phyloP scores from a whole-genome alignment of 2,888 invertebrate species.

The Orchesella flavescens region DNA sequence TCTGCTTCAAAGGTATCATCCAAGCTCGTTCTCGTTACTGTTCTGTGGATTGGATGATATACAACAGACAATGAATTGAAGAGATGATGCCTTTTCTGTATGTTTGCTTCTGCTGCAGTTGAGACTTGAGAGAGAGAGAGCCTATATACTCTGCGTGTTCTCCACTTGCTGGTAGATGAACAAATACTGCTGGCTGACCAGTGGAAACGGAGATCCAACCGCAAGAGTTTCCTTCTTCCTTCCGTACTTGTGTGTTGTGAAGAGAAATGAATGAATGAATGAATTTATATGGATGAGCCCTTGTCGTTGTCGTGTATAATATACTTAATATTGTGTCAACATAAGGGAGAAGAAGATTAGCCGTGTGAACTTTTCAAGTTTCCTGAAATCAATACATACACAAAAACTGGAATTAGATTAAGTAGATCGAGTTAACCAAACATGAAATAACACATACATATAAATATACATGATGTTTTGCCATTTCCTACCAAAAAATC shows the following conservation, averaged over 20 bases:
- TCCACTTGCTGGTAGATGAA: background rate
- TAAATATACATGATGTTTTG: too few relatives aligned
- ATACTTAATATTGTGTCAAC: constrained; percentile 7
- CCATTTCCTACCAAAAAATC: constrained; percentile 30
- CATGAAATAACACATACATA: too few relatives aligned
- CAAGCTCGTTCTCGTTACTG: too few relatives aligned
- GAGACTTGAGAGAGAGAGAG: too few relatives aligned
- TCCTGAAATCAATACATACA: constrained; percentile 55
- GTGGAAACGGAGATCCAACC: constrained; percentile 58
- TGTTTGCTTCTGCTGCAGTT: background rate
- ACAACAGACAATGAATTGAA: background rate
- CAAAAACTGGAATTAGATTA: constrained; percentile 30
- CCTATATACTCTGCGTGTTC: too few relatives aligned
- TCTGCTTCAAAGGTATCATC: constrained; percentile 12
- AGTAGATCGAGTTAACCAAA: background rate
- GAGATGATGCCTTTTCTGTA: background rate
- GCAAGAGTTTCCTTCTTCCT: constrained; percentile 61
- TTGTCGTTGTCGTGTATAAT: background rate
- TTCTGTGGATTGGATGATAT: background rate
- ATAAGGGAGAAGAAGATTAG: background rate
- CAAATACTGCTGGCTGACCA: constrained; percentile 61
- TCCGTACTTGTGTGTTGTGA: constrained; percentile 34
- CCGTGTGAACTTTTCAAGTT: constrained; percentile 54
- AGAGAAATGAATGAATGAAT: constrained; percentile 17
- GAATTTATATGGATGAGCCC: too few relatives aligned